These are phyloP conservation scores for Diarsia dahlii DNA, from an alignment of 2,888 invertebrate genomes.

Conservation along the genomic window DNA sequence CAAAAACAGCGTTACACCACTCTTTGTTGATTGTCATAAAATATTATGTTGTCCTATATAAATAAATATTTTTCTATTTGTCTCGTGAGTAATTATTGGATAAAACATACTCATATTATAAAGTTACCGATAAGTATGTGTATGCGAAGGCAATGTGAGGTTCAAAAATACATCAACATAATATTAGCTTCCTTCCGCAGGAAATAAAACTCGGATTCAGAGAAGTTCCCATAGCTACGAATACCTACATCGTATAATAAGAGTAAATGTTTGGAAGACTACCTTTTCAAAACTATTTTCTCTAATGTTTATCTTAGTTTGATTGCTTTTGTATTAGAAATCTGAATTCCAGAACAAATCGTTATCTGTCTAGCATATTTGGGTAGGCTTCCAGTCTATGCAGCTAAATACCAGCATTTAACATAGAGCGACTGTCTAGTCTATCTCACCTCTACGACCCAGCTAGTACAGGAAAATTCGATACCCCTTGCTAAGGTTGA, in stretches of 20 bases:
- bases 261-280: background rate
- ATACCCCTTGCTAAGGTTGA: no score
- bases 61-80: constrained; percentile 13
- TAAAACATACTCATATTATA: constrained; percentile 13
- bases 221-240: constrained; percentile 2
- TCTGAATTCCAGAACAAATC: no score
- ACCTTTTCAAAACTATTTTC: background rate
- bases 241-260: background rate
- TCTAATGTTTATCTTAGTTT: no score
- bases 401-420: no score
- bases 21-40: background rate
- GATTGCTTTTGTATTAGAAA: no score
- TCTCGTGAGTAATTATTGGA: constrained; percentile 27
- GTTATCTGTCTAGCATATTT: no score
- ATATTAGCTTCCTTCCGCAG: constrained; percentile 21
- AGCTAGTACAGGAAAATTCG: no score
- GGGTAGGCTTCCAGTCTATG: no score
- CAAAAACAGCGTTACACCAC: no score
- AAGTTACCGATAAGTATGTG: constrained; percentile 23
- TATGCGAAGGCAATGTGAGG: constrained; percentile 1
- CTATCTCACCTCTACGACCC: no score
- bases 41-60: constrained; percentile 4
- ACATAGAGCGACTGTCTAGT: no score
- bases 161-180: constrained; percentile 25
- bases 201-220: constrained; percentile 29